phyloP scores from a whole-genome alignment of 2,113 vertebrate genomes.

The Chamaea fasciata region DNA sequence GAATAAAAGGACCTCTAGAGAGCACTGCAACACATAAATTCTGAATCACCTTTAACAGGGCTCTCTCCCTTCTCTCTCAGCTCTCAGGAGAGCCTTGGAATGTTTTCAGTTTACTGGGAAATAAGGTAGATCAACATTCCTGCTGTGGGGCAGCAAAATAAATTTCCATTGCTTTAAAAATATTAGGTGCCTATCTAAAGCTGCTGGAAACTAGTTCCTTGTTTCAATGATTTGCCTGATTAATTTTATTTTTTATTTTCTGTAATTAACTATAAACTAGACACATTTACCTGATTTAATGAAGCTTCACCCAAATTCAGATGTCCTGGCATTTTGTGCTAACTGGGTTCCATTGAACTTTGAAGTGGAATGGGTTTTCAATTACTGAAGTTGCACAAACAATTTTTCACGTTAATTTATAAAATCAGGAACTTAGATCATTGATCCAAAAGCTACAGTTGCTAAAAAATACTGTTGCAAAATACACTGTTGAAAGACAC shows the following conservation, averaged over 20 bases:
- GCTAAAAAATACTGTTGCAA: not conserved
- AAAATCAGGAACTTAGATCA: not conserved
- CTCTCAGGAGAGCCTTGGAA: not conserved
- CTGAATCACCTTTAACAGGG: not conserved
- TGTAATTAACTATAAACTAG: not conserved
- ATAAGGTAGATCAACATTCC: not conserved
- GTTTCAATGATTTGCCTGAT: not conserved
- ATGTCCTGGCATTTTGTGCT: not conserved
- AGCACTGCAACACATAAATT: slow-evolving; percentile 26
- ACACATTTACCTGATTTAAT: not conserved
- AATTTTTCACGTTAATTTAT: not conserved
- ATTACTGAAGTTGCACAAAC: not conserved
- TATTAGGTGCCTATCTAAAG: not conserved
- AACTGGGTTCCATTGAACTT: not conserved
- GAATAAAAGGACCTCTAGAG: not conserved
- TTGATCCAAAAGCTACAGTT: not conserved
- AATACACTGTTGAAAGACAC: not conserved
- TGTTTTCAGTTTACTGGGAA: not conserved
- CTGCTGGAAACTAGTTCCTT: not conserved
- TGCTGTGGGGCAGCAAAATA: not conserved
- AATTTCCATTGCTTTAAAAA: not conserved
- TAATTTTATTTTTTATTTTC: not conserved
- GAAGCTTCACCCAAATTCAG: not conserved
- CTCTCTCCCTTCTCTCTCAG: not conserved
- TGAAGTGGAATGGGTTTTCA: not conserved